Evolutionary conservation across 2,797 vertebrate genomes (phyloP).

Genomic region (Micrastur ruficollis): DNA sequence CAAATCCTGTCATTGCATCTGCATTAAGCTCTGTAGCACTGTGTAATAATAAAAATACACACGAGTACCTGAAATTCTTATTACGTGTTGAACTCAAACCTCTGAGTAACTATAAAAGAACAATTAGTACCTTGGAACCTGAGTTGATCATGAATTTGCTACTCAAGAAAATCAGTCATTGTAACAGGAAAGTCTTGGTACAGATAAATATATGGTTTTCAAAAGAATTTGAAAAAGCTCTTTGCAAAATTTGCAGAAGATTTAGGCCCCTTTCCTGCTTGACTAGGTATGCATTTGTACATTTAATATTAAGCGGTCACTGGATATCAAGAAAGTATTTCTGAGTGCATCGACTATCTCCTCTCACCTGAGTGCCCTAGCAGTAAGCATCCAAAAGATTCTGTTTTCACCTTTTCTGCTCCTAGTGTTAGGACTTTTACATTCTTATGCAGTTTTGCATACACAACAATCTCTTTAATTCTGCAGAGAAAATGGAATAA

Average conservation of each 20-base stretch:
- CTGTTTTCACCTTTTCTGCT: background rate
- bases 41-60: background rate
- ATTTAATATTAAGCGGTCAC: background rate
- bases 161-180: background rate
- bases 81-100: background rate
- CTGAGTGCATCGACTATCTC: background rate
- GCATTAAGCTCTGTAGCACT: background rate
- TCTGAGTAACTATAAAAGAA: background rate
- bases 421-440: background rate
- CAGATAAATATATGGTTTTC: background rate
- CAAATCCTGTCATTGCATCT: background rate
- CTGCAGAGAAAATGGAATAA: background rate
- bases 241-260: background rate
- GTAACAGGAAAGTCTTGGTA: background rate
- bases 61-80: background rate
- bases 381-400: background rate
- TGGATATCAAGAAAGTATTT: background rate
- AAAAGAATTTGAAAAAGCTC: background rate
- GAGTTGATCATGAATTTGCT: background rate
- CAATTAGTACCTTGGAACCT: background rate
- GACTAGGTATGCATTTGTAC: background rate
- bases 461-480: background rate
- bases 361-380: background rate
- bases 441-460: background rate
- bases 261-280: background rate